phyloP scores from a whole-genome alignment of 2,113 vertebrate species.

The Hemichromis elongatus region DNA sequence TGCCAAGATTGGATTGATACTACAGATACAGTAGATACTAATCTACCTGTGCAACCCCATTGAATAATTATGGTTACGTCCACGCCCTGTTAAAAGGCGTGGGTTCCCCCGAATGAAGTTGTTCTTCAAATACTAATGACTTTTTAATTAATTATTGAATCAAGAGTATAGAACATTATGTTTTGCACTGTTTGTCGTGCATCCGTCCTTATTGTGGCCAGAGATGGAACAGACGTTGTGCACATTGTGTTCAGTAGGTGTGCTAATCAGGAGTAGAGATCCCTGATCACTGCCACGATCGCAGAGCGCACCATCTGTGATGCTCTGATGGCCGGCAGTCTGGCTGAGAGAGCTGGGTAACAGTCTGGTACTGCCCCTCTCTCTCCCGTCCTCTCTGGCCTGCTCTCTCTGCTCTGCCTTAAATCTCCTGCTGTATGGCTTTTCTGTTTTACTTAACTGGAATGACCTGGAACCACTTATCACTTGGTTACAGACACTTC shows the following conservation, averaged over 20 bases:
- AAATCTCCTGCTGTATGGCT: not conserved
- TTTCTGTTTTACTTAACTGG: not conserved
- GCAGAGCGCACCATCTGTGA: conserved; percentile 71
- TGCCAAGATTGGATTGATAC: not conserved
- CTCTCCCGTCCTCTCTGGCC: conserved; percentile 5
- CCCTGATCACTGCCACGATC: conserved; percentile 55
- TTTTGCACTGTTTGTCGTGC: not conserved
- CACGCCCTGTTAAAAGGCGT: not conserved
- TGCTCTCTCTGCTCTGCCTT: not conserved
- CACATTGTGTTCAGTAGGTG: conserved; percentile 57
- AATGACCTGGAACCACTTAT: conserved; percentile 23
- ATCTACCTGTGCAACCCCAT: not conserved
- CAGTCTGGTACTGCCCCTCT: conserved; percentile 9
- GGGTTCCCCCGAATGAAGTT: not conserved
- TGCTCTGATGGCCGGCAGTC: conserved; percentile 29
- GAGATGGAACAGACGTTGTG: conserved; percentile 56
- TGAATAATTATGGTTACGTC: not conserved
- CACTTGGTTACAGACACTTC: not conserved
- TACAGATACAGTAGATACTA: not conserved
- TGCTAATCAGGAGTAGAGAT: conserved; percentile 65
- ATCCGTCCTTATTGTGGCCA: not conserved
- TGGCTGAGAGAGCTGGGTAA: conserved; percentile 38
- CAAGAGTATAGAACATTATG: not conserved
- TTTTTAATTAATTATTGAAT: not conserved
- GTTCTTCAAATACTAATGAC: not conserved